Conservation (phyloP, 2,888 invertebrate species). For the Tricholauxania praeusta region DNA sequence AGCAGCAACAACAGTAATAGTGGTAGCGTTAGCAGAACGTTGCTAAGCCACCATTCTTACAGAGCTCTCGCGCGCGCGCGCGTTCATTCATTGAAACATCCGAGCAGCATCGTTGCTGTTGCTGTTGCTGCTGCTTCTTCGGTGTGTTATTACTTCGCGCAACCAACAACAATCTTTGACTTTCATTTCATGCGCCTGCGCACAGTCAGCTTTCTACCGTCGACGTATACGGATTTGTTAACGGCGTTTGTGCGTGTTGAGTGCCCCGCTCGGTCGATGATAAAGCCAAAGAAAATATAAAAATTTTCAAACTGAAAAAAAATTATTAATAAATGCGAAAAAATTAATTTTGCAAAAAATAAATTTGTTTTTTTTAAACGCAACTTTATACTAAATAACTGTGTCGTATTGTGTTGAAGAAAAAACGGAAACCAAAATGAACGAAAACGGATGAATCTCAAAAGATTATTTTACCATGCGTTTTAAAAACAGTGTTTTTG, state of each 20-base stretch:
- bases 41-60: conserved; percentile 12
- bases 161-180: conserved; percentile 52
- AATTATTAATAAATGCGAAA: too few relatives aligned
- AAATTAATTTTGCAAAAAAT: too few relatives aligned
- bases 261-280: conserved; percentile 41
- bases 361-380: too few relatives aligned
- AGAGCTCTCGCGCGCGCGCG: conserved; percentile 29
- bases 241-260: conserved; percentile 42
- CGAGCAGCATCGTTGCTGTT: conserved; percentile 9
- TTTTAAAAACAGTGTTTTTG: too few relatives aligned
- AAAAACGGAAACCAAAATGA: not conserved
- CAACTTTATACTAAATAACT: too few relatives aligned
- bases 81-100: conserved; percentile 26
- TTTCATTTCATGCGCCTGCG: conserved; percentile 67
- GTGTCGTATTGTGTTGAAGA: too few relatives aligned
- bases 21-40: conserved; percentile 22
- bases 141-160: not conserved
- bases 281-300: conserved; percentile 32
- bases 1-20: not conserved
- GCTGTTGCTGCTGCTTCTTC: conserved; percentile 22
- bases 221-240: conserved; percentile 67
- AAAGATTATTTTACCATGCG: not conserved
- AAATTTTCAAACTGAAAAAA: not conserved
- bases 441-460: conserved; percentile 9
- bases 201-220: conserved; percentile 69